Base-by-base conservation (phyloP, 2,888 invertebrate species). In the Phaonia tiefii region DNA sequence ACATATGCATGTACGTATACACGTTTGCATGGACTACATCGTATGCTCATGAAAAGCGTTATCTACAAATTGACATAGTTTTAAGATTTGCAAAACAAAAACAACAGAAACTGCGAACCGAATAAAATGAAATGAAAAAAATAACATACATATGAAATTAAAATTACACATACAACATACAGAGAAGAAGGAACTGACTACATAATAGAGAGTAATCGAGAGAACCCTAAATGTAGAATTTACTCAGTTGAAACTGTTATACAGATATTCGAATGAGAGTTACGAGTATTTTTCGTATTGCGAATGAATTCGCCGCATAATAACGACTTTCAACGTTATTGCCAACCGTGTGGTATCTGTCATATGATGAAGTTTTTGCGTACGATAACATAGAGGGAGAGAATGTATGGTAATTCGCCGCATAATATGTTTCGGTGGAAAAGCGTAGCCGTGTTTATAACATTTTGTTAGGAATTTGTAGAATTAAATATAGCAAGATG, bases 21-120 rank as follows among this genome's bases (percentile, higher is more conserved):
- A 49, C 51, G 49, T 58, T n/a, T n/a, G n/a, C 15, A 10, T 56
- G n/a, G n/a, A 25, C 54, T 26, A 1, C 26, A 25, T 10, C 3
- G 26, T 56, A 25, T 26, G 56, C 39, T 20, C 10, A 42, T 67
- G 70, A 15, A 65, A 54, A 78, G 31, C 56, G n/a, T n/a, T n/a
- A 78, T 78, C 42, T 63, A 78, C 75, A 75, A 75, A 75, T 81
- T 81, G 81, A 81, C 81, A 81, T 69, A 81, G 78, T 81, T 81
- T 81, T 69, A 42, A 54, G 60, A 72, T 72, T 78, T 73, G 78
- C 75, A 51, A 73, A 69, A 65, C 69, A 49, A 8, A 31, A 31
- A 31, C 8, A 31, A 31, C 3, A 31, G 31, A 31, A 31, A 31
- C 31, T 5, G 31, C 7, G 46, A 26, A n/a, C 17, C 15, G 26